phyloP scores from a whole-genome alignment of 2,888 invertebrate genomes.

The Tetranychus piercei region DNA sequence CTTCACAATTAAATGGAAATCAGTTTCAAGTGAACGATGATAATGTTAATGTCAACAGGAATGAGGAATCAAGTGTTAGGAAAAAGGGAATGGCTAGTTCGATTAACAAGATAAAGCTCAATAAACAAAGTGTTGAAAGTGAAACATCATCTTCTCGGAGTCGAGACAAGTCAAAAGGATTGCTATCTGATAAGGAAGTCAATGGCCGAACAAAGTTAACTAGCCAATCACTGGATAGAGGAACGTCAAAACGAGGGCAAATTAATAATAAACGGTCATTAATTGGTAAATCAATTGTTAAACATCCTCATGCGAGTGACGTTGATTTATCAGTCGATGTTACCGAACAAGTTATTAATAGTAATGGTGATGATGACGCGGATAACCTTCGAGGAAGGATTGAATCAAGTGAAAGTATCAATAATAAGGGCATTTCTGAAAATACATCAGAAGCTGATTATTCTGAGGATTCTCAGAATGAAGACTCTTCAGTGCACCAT shows the following conservation, averaged over 20 bases:
- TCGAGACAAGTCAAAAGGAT: neutral
- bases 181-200: neutral
- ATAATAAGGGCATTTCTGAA: neutral
- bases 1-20: neutral
- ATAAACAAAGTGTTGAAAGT: neutral
- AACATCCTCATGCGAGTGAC: neutral
- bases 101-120: neutral
- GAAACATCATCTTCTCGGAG: neutral
- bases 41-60: neutral
- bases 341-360: neutral
- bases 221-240: neutral
- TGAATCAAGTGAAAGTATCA: constrained; percentile 9
- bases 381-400: neutral
- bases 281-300: neutral
- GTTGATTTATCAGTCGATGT: neutral
- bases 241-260: neutral
- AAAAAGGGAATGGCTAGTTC: neutral
- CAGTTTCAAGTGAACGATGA: neutral
- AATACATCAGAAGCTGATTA: constrained; percentile 5
- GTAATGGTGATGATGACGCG: neutral
- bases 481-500: neutral
- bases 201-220: neutral
- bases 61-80: neutral
- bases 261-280: neutral
- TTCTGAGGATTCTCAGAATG: constrained; percentile 5